Evolutionary conservation across 2,113 vertebrate genomes (phyloP).

Genomic region (Rhinolophus sinicus): DNA sequence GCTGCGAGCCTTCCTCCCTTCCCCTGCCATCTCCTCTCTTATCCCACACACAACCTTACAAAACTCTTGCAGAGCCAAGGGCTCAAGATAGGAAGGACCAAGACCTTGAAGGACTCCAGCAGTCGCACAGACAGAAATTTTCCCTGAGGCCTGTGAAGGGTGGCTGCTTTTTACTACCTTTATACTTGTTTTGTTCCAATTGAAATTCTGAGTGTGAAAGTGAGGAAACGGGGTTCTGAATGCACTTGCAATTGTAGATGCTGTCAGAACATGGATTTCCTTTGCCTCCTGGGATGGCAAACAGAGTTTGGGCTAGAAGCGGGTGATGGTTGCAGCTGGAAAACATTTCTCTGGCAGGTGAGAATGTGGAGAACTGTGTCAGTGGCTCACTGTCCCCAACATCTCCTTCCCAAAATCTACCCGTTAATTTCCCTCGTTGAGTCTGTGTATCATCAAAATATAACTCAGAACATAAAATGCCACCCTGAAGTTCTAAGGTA

Average conservation of each 20-base stretch:
- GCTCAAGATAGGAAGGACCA: neutral
- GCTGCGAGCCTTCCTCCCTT: neutral
- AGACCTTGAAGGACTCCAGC: neutral
- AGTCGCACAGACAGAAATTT: neutral
- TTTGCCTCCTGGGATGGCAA: neutral
- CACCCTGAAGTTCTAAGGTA: constrained; percentile 22
- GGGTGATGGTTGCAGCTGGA: neutral
- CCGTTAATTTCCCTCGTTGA: neutral
- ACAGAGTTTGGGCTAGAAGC: neutral
- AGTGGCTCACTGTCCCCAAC: neutral
- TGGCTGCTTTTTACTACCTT: neutral
- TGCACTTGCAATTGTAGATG: rapidly evolving
- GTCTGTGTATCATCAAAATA: constrained; percentile 48
- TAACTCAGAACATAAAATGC: neutral
- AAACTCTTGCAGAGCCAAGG: neutral
- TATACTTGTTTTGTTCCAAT: neutral
- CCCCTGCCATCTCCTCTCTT: neutral
- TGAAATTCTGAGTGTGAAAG: neutral
- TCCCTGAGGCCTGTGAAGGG: neutral
- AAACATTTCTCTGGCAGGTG: neutral
- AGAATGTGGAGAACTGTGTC: neutral
- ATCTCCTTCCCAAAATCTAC: neutral
- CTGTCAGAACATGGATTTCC: neutral
- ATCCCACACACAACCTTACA: neutral
- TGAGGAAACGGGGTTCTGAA: neutral